A percentile compares a stretch with the other conserved stretches of the same genome.
phyloP scores from a whole-genome alignment of 2,888 invertebrate genomes.

The Ochropleura leucogaster region DNA sequence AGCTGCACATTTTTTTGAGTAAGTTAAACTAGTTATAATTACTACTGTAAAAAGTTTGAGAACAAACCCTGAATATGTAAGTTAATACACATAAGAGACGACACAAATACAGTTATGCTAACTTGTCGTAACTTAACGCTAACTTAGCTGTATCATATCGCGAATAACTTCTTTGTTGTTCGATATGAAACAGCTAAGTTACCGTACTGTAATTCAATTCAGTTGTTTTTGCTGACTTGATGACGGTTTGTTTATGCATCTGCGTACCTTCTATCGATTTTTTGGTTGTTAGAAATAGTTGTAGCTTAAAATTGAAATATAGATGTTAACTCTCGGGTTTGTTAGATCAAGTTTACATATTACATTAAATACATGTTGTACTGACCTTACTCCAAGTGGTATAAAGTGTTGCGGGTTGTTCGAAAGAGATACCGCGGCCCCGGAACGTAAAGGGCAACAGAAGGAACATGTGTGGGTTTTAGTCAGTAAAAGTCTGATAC shows the following conservation, averaged over 20 bases:
- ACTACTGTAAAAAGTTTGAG: background rate
- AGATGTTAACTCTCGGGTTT: background rate
- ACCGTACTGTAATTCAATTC: slow-evolving; percentile 14
- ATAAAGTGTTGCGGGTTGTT: too few relatives aligned
- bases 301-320: too few relatives aligned
- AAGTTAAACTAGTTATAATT: background rate
- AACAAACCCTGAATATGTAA: background rate
- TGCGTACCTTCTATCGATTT: background rate
- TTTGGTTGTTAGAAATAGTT: background rate
- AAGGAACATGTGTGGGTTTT: too few relatives aligned
- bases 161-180: background rate
- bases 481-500: too few relatives aligned
- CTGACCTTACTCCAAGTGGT: too few relatives aligned
- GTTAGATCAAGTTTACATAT: too few relatives aligned
- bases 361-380: too few relatives aligned
- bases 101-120: slow-evolving; percentile 11
- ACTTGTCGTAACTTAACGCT: slow-evolving; percentile 3
- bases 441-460: too few relatives aligned
- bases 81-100: background rate
- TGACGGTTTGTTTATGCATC: background rate
- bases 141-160: slow-evolving; percentile 12
- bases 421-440: too few relatives aligned
- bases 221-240: slow-evolving; percentile 5
- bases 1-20: background rate
- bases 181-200: too few relatives aligned